phyloP scores from a whole-genome alignment of 2,888 invertebrate species.

The Drosophila mercatorum region DNA sequence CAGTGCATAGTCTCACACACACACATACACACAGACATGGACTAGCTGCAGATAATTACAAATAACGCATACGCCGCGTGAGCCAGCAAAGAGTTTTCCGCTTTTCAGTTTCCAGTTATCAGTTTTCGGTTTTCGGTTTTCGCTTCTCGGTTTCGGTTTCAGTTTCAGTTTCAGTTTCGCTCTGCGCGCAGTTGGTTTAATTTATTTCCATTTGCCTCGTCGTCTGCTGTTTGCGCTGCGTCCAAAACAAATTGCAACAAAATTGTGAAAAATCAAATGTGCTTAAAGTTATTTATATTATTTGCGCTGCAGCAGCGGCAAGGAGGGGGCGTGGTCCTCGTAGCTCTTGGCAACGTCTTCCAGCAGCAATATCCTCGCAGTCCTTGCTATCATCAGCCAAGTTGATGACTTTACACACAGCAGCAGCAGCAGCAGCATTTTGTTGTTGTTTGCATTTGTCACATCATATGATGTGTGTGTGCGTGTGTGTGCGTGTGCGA shows the following conservation, averaged over 20 bases:
- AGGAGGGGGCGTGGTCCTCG: not conserved
- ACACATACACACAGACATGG: not conserved
- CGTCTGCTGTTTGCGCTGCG: constrained; percentile 36
- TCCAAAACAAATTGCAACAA: constrained; percentile 54
- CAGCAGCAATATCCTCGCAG: constrained; percentile 17
- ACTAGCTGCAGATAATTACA: constrained; percentile 54
- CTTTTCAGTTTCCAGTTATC: constrained; percentile 12
- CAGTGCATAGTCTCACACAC: constrained; percentile 1
- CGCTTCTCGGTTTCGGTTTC: constrained; percentile 22
- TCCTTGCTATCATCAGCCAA: constrained; percentile 46
- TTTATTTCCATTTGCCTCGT: constrained; percentile 46
- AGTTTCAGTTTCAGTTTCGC: constrained; percentile 6
- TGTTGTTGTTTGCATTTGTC: constrained; percentile 40
- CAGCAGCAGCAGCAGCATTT: constrained; percentile 25
- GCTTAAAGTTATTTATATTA: constrained; percentile 62
- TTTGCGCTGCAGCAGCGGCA: constrained; percentile 27
- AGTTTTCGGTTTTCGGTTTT: constrained; percentile 30
- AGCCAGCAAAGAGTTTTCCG: constrained; percentile 28
- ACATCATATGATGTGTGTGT: constrained; percentile 19
- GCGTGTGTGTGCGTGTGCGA: not conserved
- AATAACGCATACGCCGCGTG: constrained; percentile 59
- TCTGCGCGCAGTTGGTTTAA: constrained; percentile 42
- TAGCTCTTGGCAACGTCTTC: constrained; percentile 36
- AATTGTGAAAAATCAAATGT: constrained; percentile 74
- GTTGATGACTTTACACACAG: constrained; percentile 56